Conservation (phyloP, 2,888 invertebrate genomes). For the Ommatoiulus sabulosus region DNA sequence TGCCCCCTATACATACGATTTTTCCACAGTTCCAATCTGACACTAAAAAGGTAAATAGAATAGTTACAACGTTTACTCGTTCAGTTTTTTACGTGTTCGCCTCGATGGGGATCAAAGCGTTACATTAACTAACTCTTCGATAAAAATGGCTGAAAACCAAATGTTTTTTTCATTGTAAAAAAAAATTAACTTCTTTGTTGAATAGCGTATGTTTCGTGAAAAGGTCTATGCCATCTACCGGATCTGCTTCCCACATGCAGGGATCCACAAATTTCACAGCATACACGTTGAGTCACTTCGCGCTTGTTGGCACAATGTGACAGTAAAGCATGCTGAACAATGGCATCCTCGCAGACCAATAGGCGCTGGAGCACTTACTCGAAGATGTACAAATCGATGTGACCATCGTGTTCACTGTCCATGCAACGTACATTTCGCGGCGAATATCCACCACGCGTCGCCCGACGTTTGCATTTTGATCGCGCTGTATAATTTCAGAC, state of each 20-base stretch:
- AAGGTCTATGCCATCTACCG: neutral
- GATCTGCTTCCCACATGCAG: constrained; percentile 10
- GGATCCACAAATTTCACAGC: neutral
- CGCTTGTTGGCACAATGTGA: neutral
- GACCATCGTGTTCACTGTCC: constrained; percentile 19
- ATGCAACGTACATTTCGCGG: neutral
- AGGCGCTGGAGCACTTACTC: constrained; percentile 23
- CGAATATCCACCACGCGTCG: neutral
- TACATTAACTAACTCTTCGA: too few species aligned
- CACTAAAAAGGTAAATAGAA: too few species aligned
- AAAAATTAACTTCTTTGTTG: neutral
- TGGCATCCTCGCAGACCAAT: constrained; percentile 11
- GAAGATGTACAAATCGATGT: neutral
- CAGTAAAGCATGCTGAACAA: constrained; percentile 9
- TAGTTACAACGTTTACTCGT: too few species aligned
- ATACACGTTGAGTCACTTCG: neutral
- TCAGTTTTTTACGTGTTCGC: too few species aligned
- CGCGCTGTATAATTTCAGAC: neutral
- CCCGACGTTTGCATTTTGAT: neutral
- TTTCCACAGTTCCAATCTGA: too few species aligned
- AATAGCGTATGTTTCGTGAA: neutral
- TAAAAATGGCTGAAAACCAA: too few species aligned
- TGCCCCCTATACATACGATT: too few species aligned
- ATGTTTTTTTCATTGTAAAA: too few species aligned
- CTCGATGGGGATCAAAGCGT: too few species aligned